Evolutionary conservation across 2,888 invertebrate genomes (phyloP), one percentile per base, ranked within the genome.

Genomic region (Nomada flava): DNA sequence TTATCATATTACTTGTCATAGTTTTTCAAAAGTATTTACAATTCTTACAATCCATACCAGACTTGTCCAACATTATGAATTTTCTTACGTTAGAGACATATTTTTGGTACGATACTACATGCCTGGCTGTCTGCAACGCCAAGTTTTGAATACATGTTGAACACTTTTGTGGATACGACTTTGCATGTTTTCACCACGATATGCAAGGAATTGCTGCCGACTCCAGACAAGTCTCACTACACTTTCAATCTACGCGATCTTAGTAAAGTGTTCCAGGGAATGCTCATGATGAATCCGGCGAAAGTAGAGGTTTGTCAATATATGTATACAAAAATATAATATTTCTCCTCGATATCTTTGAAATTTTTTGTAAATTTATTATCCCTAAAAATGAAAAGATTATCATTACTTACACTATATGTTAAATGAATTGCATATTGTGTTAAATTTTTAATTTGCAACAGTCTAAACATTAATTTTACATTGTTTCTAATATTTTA

Each of bases 161-260:
- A 94, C 7, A 94, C 95, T 0, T 94, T 97, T 84, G 95, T 97
- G 0, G 94, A 95, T 52, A 95, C 96, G 0, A 97, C 97, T 0
- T 94, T 97, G 81, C 94, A 95, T 2, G 95, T 97, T 13, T 98
- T 97, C 94, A 94, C 94, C 62, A 95, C 95, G 0, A 95, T 97
- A 78, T 95, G 96, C 53, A 94, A 94, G 10, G 96, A 97, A 89
- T 94, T 98, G 75, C 94, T 98, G 15, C 98, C 98, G 0, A 98
- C 98, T 0, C 98, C 98, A 0, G 95, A 97, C 29, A 98, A 98
- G 93, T 97, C 97, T 0, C 98, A 98, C 94, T 98, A 98, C 90
- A 97, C 98, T 0, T 98, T 98, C 94, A 98, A 98, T 94, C 93
- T 98, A 88, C 94, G 98, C 23, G 98, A 98, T 93, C 95, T 98